A percentile compares a stretch with the other conserved stretches of the same genome.
phyloP scores from a whole-genome alignment of 1,140 invertebrate species.

The Pogonomyrmex barbatus region DNA sequence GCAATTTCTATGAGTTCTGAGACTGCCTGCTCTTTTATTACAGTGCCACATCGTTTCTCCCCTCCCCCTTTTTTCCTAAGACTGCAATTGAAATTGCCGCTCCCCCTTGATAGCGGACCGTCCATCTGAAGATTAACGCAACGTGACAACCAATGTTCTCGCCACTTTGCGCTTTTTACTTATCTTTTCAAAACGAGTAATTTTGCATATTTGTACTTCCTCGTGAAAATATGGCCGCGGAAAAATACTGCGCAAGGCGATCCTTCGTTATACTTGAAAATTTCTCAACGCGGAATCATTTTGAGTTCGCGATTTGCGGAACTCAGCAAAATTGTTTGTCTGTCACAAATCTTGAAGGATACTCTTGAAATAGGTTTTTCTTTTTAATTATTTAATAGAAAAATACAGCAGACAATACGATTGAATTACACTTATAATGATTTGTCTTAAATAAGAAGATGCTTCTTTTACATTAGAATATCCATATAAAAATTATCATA shows the following conservation, averaged over 20 bases:
- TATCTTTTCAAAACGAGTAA: slow-evolving; percentile 38
- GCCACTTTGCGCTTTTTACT: slow-evolving; percentile 11
- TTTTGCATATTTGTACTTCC: slow-evolving; percentile 17
- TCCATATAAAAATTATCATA: not conserved
- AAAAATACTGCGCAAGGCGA: slow-evolving; percentile 47
- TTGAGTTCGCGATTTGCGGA: slow-evolving; percentile 43
- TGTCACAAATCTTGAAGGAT: slow-evolving; percentile 19
- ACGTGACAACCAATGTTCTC: not conserved
- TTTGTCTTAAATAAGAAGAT: not conserved
- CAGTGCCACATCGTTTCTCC: not conserved
- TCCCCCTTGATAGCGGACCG: not conserved
- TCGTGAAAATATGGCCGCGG: slow-evolving; percentile 7
- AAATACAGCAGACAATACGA: not conserved
- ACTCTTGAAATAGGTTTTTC: not conserved
- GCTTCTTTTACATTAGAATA: not conserved
- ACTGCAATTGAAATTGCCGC: not conserved
- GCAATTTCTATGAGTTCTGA: slow-evolving; percentile 36
- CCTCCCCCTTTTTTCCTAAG: not conserved
- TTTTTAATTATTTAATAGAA: slow-evolving; percentile 12
- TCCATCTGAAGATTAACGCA: slow-evolving; percentile 36
- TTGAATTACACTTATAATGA: not conserved
- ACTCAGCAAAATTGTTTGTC: not conserved
- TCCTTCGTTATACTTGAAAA: slow-evolving; percentile 59
- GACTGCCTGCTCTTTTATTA: not conserved
- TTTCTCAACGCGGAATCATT: slow-evolving; percentile 27